Percentiles rank a stretch among this genome's conserved stretches.
Conservation (phyloP, 92 coral and sea anemone species). For the Paramuricea clavata region DNA sequence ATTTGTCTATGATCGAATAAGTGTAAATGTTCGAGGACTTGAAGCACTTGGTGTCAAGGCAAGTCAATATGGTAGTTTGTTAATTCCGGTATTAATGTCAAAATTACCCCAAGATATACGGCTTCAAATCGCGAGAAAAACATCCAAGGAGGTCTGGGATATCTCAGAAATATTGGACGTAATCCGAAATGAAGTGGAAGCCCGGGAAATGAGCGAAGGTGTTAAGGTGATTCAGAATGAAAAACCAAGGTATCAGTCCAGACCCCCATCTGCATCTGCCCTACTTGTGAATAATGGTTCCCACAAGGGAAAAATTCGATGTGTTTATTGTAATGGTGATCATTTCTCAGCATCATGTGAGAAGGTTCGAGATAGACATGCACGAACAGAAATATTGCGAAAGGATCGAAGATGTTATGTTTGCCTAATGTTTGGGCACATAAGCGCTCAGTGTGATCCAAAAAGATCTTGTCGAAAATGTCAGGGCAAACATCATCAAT, state of each 20-base stretch:
- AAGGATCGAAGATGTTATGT: constrained; percentile 7
- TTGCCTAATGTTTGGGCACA: constrained; percentile 20
- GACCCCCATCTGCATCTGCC: not conserved
- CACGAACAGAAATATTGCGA: constrained; percentile 12
- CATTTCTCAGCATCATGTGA: constrained; percentile 27
- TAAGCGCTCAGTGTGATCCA: too few species aligned
- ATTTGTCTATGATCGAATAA: not conserved
- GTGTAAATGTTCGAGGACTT: constrained; percentile 19
- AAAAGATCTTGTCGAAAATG: too few species aligned
- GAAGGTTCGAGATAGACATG: not conserved
- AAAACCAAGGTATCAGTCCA: not conserved
- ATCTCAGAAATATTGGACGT: constrained; percentile 41
- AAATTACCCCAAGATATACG: constrained; percentile 45
- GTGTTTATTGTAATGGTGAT: not conserved
- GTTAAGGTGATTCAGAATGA: constrained; percentile 19
- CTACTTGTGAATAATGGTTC: not conserved
- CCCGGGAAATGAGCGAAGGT: constrained; percentile 62
- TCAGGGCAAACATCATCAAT: too few species aligned
- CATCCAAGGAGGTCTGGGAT: constrained; percentile 55
- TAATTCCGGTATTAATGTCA: constrained; percentile 48
- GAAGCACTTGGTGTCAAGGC: constrained; percentile 31
- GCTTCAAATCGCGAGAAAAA: constrained; percentile 50
- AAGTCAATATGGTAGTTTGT: constrained; percentile 54
- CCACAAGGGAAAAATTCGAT: not conserved
- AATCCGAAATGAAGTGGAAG: constrained; percentile 66